Evolutionary conservation across 2,797 vertebrate genomes (phyloP), one percentile per base, ranked within the genome.

Genomic region (Leuciscus waleckii): DNA sequence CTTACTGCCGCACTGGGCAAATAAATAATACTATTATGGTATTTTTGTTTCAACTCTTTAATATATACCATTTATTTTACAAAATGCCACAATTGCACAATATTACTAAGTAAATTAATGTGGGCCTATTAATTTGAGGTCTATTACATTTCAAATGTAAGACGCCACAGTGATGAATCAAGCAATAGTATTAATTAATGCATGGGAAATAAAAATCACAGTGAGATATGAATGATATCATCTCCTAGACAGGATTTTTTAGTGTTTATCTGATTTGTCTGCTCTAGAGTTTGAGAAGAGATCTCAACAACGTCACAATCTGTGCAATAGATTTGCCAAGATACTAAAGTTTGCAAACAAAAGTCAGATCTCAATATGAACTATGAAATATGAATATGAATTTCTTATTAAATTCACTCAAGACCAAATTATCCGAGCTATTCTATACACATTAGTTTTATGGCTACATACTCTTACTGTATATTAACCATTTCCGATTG

Each of bases 1-100:
- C 75, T 82, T 70, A 79, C 78, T 77, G 76, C 63, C 76, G 81
- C 23, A 79, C 58, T 61, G 67, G 56, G 37, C 39, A 26, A 70
- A 35, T 63, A 73, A 80, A 71, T 21, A 51, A 39, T 6, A 13
- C 7, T 56, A 11, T 71, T 21, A 46, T 74, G 80, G 19, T 65
- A 1, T 37, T 82, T 49, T 67, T 32, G 41, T 49, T 67, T 17
- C 2, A 65, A 29, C 26, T 65, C 26, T 32, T 70, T 70, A 37
- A 37, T 21, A 21, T 68, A 23, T 8, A 43, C 1, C 4, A 29
- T 29, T 63, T 63, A n/a, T 70, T 41, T 14, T 16, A 73, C 2
- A 49, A 65, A 35, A 67, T 49, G 1, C 3, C 17, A 79, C 61
- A 37, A n/a, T 16, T 80, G 29, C 78, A 61, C 7, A 61, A 78